Conservation (phyloP, 1,140 invertebrate species). For the Caenorhabditis elegans region DNA sequence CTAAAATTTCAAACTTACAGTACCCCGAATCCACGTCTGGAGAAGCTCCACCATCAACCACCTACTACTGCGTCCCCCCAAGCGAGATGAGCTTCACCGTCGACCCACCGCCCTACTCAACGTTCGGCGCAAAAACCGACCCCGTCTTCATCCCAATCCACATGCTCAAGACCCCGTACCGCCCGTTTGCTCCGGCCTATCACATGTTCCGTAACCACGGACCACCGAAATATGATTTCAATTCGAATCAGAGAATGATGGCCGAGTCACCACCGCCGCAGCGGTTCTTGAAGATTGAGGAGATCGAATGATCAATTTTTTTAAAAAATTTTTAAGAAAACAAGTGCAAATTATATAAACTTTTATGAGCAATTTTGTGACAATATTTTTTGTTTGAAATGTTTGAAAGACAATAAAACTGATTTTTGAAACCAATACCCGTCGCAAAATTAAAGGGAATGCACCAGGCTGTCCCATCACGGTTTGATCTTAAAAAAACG, state of each 20-base stretch:
- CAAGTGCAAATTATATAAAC: too few species aligned
- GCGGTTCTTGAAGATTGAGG: slow-evolving; percentile 36
- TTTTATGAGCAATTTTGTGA: too few species aligned
- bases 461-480: too few species aligned
- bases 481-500: too few species aligned
- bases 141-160: slow-evolving; percentile 34
- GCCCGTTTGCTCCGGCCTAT: slow-evolving; percentile 18
- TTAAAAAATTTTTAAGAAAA: too few species aligned
- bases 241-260: not conserved
- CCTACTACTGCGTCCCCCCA: slow-evolving; percentile 34
- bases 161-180: slow-evolving; percentile 19
- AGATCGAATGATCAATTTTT: slow-evolving; percentile 11
- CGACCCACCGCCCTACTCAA: slow-evolving; percentile 28
- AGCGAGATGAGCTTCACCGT: not conserved
- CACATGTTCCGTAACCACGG: not conserved
- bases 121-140: slow-evolving; percentile 1
- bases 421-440: too few species aligned
- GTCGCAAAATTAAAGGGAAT: too few species aligned
- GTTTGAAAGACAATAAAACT: too few species aligned
- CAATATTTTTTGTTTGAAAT: too few species aligned
- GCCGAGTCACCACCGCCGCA: slow-evolving; percentile 2
- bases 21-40: slow-evolving; percentile 7
- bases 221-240: slow-evolving; percentile 25
- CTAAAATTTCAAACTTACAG: not conserved
- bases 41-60: not conserved